These are phyloP conservation scores for Macrotrachela quadricornifera DNA, from an alignment of 1,140 invertebrate species.

Conservation along the genomic window DNA sequence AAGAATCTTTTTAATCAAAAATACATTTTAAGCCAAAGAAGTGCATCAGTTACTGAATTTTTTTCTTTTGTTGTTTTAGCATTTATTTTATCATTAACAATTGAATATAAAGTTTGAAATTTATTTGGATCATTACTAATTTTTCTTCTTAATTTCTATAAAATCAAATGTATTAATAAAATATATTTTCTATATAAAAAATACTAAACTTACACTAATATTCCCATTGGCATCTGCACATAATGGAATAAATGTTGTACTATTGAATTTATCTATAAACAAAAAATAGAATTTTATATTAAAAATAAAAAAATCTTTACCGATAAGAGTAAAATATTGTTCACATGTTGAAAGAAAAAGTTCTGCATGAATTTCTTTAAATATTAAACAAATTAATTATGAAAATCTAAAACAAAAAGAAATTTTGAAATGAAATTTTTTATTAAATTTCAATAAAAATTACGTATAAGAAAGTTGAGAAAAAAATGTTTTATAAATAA, in stretches of 20 bases:
- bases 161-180: conserved; percentile 1
- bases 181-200: too few relatives aligned
- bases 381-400: not conserved
- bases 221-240: not conserved
- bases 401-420: not conserved
- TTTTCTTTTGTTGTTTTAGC: conserved; percentile 16
- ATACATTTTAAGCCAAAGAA: conserved; percentile 29
- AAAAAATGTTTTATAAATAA: too few relatives aligned
- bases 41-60: conserved; percentile 23
- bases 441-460: too few relatives aligned
- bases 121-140: conserved; percentile 15
- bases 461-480: too few relatives aligned
- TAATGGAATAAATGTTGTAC: conserved; percentile 1
- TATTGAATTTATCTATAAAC: not conserved
- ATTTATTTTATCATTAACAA: conserved; percentile 20
- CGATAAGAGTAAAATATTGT: not conserved
- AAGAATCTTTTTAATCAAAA: too few relatives aligned
- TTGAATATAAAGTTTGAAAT: conserved; percentile 21
- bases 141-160: conserved; percentile 28
- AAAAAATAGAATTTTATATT: not conserved
- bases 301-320: not conserved
- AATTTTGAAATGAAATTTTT: too few relatives aligned
- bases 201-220: not conserved
- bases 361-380: not conserved
- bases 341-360: not conserved